These are phyloP conservation scores for Plectropomus leopardus DNA, from an alignment of 2,113 vertebrate genomes.

Conservation along the genomic window DNA sequence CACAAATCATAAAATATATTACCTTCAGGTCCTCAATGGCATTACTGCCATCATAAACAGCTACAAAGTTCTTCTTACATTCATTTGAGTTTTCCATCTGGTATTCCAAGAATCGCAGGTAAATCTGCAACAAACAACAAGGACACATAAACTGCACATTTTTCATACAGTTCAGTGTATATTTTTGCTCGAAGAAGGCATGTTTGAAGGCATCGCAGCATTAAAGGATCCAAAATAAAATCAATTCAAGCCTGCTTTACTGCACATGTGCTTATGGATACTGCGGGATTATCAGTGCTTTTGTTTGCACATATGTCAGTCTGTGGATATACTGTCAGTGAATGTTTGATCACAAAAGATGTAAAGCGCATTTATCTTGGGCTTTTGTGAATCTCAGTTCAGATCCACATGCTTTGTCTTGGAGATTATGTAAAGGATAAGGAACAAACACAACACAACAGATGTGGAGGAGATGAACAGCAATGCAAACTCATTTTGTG, in stretches of 20 bases:
- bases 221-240: slow-evolving; percentile 29
- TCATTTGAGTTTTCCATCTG: slow-evolving; percentile 99
- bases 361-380: background rate
- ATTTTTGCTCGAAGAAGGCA: background rate
- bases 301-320: background rate
- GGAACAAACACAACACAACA: slow-evolving; percentile 10
- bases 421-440: slow-evolving; percentile 14
- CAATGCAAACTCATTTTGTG: slow-evolving; percentile 15
- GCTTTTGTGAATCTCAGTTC: background rate
- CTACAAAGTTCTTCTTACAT: slow-evolving; percentile 98
- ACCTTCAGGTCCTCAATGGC: slow-evolving; percentile 95
- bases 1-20: slow-evolving; percentile 19
- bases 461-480: slow-evolving; percentile 4
- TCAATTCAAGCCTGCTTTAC: background rate
- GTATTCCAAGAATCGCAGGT: slow-evolving; percentile 94
- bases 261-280: background rate
- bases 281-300: slow-evolving; percentile 9
- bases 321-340: background rate
- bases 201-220: background rate
- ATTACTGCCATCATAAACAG: slow-evolving; percentile 95
- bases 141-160: background rate
- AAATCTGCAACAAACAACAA: slow-evolving; percentile 86
- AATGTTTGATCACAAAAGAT: slow-evolving; percentile 1
- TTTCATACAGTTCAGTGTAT: background rate
- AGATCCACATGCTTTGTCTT: slow-evolving; percentile 7